Percentiles rank a stretch among this genome's conserved stretches.
phyloP scores from a whole-genome alignment of 2,113 vertebrate species.

The Ursus arctos region DNA sequence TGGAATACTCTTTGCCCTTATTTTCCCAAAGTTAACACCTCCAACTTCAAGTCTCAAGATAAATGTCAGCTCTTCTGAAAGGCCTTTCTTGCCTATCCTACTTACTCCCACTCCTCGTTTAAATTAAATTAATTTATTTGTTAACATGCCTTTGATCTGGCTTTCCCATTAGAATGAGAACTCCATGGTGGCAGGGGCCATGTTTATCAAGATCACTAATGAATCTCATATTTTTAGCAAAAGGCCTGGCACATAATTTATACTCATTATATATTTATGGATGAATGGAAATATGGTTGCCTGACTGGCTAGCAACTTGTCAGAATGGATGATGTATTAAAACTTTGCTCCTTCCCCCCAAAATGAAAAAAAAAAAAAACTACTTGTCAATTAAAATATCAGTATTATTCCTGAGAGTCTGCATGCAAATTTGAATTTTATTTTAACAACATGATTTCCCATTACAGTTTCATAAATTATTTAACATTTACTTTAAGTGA shows the following conservation, averaged over 20 bases:
- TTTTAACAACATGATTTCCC: conserved; percentile 17
- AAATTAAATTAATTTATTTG: neutral
- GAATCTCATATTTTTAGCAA: neutral
- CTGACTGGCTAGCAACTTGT: neutral
- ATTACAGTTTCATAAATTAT: conserved; percentile 56
- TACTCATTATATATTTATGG: neutral
- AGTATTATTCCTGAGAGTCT: neutral
- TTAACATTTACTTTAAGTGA: conserved; percentile 52
- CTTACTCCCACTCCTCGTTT: neutral
- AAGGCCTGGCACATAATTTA: neutral
- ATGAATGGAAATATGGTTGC: neutral
- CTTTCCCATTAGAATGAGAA: neutral
- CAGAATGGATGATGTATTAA: neutral
- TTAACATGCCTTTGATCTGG: neutral
- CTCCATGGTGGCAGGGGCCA: neutral
- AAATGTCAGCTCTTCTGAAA: neutral
- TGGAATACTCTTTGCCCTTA: neutral
- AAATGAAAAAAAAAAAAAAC: neutral
- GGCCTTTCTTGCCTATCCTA: neutral
- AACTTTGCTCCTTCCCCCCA: neutral
- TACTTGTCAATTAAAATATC: neutral
- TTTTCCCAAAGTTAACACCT: neutral
- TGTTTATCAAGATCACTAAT: neutral
- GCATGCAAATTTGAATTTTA: conserved; percentile 40
- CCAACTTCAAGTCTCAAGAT: neutral